A percentile compares a stretch with the other conserved stretches of the same genome.
phyloP scores from a whole-genome alignment of 2,888 invertebrate species.

The Apeira syringaria region DNA sequence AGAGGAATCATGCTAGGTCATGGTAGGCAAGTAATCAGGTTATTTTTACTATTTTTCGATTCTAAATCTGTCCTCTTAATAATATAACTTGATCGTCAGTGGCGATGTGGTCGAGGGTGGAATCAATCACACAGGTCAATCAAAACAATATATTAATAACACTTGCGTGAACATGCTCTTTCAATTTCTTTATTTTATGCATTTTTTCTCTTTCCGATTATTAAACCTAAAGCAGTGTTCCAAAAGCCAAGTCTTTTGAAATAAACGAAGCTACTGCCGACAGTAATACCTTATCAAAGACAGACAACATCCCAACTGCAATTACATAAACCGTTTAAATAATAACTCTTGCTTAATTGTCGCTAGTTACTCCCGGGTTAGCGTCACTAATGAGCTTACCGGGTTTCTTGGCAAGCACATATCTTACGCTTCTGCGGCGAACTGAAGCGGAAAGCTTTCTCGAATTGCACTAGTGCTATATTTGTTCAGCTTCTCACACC shows the following conservation, averaged over 20 bases:
- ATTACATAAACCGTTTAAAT: constrained; percentile 31
- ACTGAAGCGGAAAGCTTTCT: constrained; percentile 48
- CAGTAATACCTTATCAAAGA: constrained; percentile 2
- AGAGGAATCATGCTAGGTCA: too few relatives aligned
- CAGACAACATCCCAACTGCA: constrained; percentile 16
- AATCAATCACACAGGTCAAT: too few relatives aligned
- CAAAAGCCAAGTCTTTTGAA: constrained; percentile 1
- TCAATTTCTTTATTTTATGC: too few relatives aligned
- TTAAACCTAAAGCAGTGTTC: too few relatives aligned
- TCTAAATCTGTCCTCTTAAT: too few relatives aligned
- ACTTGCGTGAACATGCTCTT: too few relatives aligned
- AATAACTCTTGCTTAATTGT: constrained; percentile 33
- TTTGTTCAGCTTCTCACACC: constrained; percentile 6
- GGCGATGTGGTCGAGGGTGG: too few relatives aligned
- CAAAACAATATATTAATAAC: too few relatives aligned
- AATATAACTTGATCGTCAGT: too few relatives aligned
- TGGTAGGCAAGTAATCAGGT: too few relatives aligned
- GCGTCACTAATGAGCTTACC: constrained; percentile 63
- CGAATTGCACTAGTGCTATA: constrained; percentile 13
- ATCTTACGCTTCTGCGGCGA: constrained; percentile 51
- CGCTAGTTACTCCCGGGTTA: constrained; percentile 34
- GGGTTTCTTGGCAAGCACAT: constrained; percentile 62
- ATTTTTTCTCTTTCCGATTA: too few relatives aligned
- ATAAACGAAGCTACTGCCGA: not conserved
- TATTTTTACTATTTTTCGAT: too few relatives aligned